Base-by-base conservation (phyloP, 2,888 invertebrate species). In the Axea sp. region DNA sequence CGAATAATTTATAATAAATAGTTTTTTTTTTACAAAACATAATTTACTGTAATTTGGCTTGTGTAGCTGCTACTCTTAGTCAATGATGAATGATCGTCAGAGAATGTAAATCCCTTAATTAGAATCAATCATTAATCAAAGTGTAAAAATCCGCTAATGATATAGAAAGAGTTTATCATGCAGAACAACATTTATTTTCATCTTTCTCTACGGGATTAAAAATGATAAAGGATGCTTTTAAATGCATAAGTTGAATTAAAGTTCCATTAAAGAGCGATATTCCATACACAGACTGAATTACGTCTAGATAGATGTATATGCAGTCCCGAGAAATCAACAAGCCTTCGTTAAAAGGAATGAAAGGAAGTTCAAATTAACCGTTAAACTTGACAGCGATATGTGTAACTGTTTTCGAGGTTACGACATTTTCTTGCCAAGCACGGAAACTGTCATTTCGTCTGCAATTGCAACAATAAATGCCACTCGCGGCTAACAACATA, bases 181-280 rank as follows among this genome's bases (percentile, higher is more conserved):
- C 22, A 1, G 19, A 11, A 39, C 15, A 53, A 24, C 28, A 53
- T 53, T 39, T 14, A 17, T 55, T 41, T 28, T 55, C 31, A 55
- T 39, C 17, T 53, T 15, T 26, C 35, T 12, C 19, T 24, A 26
- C 12, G 51, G 51, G 15, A 51, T 28, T 53, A 53, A 41, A 59
- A 45, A 59, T 57, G 43, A 43, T 57, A 57, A 43, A 43, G 22
- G 45, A 45, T 24, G 35, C 41, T 51, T 8, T 51, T 62, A 19
- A 51, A 35, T 51, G 37, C 41, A 51, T 12, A 17, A 51, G 37
- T 51, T 30, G 26, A 30, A 53, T 64, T 41, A 53, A 64, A 43
- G 31, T 53, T 64, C 43, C 33, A 64, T 64, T 64, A 64, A 43
- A 53, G 51, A 22, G 43, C 51, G 51, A 64, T 53, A 53, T 64